Evolutionary conservation across 2,113 vertebrate genomes (phyloP).

Genomic region (Corythornis vintsioides): DNA sequence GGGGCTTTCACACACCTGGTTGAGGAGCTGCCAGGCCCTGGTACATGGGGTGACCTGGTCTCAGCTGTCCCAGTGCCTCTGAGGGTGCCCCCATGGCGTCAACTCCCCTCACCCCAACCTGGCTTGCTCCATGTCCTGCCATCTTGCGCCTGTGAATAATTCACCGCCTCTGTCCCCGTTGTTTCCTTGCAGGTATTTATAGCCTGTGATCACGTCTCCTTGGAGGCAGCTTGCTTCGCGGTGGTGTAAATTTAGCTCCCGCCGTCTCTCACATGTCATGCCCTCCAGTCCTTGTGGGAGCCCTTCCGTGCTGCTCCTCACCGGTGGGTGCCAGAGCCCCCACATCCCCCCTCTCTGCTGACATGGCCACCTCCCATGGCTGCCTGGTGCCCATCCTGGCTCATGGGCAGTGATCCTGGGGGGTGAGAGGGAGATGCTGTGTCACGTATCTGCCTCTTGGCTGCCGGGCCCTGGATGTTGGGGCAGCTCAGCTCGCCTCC

Average conservation of each 20-base stretch:
- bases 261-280: conserved; percentile 41
- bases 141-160: conserved; percentile 57
- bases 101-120: background rate
- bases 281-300: background rate
- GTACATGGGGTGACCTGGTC: rapidly evolving
- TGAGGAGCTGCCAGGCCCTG: background rate
- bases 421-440: rapidly evolving
- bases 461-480: background rate
- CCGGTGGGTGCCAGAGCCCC: rapidly evolving
- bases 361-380: rapidly evolving
- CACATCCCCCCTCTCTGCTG: rapidly evolving
- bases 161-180: conserved; percentile 45
- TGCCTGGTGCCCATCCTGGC: background rate
- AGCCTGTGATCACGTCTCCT: conserved; percentile 54
- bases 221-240: conserved; percentile 23
- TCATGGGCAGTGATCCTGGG: rapidly evolving
- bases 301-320: background rate
- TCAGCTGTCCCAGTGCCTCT: rapidly evolving
- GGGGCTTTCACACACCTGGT: background rate
- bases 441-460: background rate
- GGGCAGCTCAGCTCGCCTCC: background rate
- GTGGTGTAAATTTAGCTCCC: conserved; percentile 56
- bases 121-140: background rate
- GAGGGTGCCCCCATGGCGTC: rapidly evolving
- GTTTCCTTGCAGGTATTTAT: conserved; percentile 70